phyloP scores from a whole-genome alignment of 2,113 vertebrate species.

The Misgurnus anguillicaudatus region DNA sequence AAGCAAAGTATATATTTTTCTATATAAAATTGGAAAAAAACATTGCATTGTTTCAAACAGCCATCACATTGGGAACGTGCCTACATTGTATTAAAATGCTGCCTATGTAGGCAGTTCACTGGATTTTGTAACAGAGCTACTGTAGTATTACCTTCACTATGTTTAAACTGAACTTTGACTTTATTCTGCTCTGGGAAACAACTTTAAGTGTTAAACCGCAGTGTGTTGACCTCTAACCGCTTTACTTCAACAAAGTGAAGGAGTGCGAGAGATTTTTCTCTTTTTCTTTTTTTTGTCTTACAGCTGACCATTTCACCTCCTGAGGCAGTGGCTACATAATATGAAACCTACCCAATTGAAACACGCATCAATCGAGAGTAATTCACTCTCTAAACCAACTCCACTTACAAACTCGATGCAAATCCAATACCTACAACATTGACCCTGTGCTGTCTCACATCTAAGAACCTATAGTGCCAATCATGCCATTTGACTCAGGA shows the following conservation, averaged over 20 bases:
- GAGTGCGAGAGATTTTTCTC: neutral
- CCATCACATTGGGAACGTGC: too few relatives aligned
- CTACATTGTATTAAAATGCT: neutral
- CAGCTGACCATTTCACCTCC: constrained; percentile 18
- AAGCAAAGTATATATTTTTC: too few relatives aligned
- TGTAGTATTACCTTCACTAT: neutral
- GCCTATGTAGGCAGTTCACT: neutral
- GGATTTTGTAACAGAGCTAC: neutral
- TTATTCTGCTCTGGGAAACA: neutral
- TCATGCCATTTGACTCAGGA: neutral
- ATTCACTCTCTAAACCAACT: constrained; percentile 36
- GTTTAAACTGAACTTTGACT: constrained; percentile 26
- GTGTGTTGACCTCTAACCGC: neutral
- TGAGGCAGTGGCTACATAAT: neutral
- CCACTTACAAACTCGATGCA: constrained; percentile 35
- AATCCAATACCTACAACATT: constrained; percentile 26
- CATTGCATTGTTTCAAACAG: too few relatives aligned
- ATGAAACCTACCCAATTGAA: constrained; percentile 2
- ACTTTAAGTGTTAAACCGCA: neutral
- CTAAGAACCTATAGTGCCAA: neutral
- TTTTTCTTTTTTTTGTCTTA: neutral
- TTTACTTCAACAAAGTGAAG: constrained; percentile 7
- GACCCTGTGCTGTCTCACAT: neutral
- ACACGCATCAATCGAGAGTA: constrained; percentile 28
- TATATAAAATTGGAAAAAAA: too few relatives aligned